These are phyloP conservation scores for Chionodraco myersi DNA, from an alignment of 2,113 vertebrate genomes.

Conservation along the genomic window DNA sequence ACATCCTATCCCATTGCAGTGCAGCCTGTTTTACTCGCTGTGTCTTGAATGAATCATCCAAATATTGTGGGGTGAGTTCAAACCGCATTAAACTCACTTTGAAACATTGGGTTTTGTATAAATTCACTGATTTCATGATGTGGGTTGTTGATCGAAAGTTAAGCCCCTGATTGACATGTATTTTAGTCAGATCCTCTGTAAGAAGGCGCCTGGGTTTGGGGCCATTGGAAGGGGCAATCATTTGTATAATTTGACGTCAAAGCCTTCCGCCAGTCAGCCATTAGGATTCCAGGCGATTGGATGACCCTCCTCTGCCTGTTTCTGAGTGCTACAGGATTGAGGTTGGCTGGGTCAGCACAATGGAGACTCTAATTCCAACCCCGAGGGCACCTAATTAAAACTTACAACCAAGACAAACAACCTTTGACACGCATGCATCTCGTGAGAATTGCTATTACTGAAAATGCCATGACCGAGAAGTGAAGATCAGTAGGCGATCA, in stretches of 20 bases:
- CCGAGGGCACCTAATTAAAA: conserved; percentile 77
- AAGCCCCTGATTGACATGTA: background rate
- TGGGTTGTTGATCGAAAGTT: background rate
- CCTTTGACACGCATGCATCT: conserved; percentile 59
- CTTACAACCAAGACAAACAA: conserved; percentile 69
- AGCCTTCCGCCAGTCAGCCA: conserved; percentile 29
- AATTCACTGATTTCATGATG: background rate
- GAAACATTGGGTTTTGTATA: background rate
- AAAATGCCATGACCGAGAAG: conserved; percentile 53
- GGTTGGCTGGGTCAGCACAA: conserved; percentile 72
- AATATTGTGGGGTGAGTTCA: background rate
- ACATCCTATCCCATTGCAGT: background rate
- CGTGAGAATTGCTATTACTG: conserved; percentile 47
- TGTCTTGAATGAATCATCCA: conserved; percentile 3
- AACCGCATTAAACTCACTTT: conserved; percentile 12
- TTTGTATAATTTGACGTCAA: conserved; percentile 49
- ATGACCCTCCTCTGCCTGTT: conserved; percentile 59
- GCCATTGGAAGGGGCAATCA: conserved; percentile 7
- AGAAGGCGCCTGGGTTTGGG: background rate
- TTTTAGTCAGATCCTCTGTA: background rate
- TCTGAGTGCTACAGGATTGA: conserved; percentile 74
- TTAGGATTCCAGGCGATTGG: conserved; percentile 69
- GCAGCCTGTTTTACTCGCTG: background rate
- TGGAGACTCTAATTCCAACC: conserved; percentile 67
- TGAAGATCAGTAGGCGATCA: conserved; percentile 30